These are phyloP conservation scores for Phymastichus coffea DNA, from an alignment of 1,140 invertebrate genomes.

Conservation along the genomic window DNA sequence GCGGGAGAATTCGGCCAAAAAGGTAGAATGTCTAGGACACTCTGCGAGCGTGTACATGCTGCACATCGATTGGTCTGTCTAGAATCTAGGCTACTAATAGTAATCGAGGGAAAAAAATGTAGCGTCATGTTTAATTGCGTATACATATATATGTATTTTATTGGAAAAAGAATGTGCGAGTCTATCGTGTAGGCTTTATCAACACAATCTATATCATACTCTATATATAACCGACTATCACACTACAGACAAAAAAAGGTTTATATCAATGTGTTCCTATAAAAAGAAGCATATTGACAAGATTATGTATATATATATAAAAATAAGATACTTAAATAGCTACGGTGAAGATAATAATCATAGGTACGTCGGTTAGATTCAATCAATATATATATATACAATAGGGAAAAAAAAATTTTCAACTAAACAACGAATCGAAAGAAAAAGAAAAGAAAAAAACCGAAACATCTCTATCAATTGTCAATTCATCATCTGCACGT, in stretches of 20 bases:
- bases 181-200: no score
- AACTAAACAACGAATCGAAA: not conserved
- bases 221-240: slow-evolving; percentile 3
- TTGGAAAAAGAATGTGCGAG: not conserved
- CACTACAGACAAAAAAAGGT: slow-evolving; percentile 2
- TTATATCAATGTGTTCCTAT: slow-evolving; percentile 1
- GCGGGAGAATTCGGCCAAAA: no score
- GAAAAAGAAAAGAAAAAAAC: not conserved
- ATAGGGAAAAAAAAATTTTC: slow-evolving; percentile 10
- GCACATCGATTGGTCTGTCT: not conserved
- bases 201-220: slow-evolving; percentile 1
- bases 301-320: not conserved
- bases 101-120: not conserved
- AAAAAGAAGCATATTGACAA: no score
- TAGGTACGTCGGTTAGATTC: not conserved
- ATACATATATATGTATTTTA: not conserved
- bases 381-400: not conserved
- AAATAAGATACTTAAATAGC: slow-evolving; percentile 5
- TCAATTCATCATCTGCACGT: no score
- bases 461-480: not conserved
- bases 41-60: not conserved
- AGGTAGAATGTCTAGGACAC: no score
- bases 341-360: slow-evolving; percentile 3
- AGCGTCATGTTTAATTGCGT: no score
- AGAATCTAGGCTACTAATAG: not conserved